These are phyloP conservation scores for Aphrocallistes beatrix DNA, from an alignment of 37 sponge, comb jelly and placozoan genomes.

Conservation along the genomic window DNA sequence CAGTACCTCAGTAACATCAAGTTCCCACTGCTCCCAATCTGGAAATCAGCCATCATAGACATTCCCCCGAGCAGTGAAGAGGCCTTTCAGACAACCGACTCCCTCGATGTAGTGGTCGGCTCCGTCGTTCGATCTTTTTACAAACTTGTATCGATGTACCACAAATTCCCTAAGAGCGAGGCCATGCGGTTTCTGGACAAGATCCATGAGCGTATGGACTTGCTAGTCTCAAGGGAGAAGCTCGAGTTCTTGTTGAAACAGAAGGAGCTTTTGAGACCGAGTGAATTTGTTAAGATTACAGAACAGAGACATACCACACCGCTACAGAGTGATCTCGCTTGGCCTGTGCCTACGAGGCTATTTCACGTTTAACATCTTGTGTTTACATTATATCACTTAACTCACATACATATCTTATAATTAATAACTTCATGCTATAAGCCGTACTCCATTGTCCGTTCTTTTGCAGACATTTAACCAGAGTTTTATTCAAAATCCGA, in stretches of 20 bases:
- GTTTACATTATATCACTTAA: background rate
- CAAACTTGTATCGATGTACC: background rate
- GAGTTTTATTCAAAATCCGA: too few species aligned
- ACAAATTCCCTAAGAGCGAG: background rate
- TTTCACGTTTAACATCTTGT: background rate
- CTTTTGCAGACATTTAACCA: too few species aligned
- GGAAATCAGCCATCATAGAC: background rate
- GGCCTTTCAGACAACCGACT: background rate
- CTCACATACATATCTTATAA: background rate
- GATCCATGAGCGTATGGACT: background rate
- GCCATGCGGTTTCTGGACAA: conserved; percentile 5
- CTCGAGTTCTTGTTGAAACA: conserved; percentile 4
- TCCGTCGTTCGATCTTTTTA: background rate
- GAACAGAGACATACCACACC: background rate
- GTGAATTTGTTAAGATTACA: background rate
- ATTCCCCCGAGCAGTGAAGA: background rate
- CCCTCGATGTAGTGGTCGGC: background rate
- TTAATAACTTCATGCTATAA: too few species aligned
- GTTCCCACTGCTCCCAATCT: background rate
- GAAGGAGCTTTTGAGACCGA: background rate
- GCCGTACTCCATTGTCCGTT: too few species aligned
- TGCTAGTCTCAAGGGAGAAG: background rate
- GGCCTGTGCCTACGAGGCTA: background rate
- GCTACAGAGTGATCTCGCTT: background rate
- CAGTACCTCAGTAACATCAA: background rate